These are phyloP conservation scores for Lucifuga dentata DNA, from an alignment of 2,113 vertebrate species.

Conservation along the genomic window DNA sequence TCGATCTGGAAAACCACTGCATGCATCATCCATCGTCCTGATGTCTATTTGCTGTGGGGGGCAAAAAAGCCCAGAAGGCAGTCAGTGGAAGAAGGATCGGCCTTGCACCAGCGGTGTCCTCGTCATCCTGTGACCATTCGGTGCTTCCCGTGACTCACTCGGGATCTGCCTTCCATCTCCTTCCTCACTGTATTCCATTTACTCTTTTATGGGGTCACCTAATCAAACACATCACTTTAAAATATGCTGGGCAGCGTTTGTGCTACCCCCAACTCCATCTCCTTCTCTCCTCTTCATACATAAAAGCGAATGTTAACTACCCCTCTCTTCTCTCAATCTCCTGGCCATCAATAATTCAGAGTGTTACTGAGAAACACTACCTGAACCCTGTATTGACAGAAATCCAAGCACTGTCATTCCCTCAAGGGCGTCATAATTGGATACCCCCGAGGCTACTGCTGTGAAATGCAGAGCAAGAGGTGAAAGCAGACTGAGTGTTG, in stretches of 20 bases:
- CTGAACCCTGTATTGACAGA: conserved; percentile 80
- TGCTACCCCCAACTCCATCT: conserved; percentile 29
- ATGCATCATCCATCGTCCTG: conserved; percentile 68
- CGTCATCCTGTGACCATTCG: conserved; percentile 44
- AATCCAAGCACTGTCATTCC: conserved; percentile 77
- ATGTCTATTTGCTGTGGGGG: conserved; percentile 50
- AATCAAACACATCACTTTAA: conserved; percentile 57
- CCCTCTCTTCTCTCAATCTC: conserved; percentile 55
- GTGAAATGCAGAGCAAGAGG: conserved; percentile 29
- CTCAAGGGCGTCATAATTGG: conserved; percentile 80
- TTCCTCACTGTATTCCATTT: conserved; percentile 15
- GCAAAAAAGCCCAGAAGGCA: conserved; percentile 31
- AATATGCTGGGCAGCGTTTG: conserved; percentile 60
- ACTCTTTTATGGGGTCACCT: too few species aligned
- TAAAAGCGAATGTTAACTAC: conserved; percentile 71
- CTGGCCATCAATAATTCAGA: conserved; percentile 81
- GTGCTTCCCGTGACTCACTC: conserved; percentile 30
- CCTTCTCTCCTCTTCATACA: conserved; percentile 51
- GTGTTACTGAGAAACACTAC: conserved; percentile 81
- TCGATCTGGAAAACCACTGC: conserved; percentile 74
- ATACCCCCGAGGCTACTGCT: conserved; percentile 59
- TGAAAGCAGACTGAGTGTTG: conserved; percentile 43
- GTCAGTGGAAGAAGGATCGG: conserved; percentile 42
- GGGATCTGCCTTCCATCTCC: conserved; percentile 37
- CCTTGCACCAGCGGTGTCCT: conserved; percentile 29